These are phyloP conservation scores for Amphibalanus amphitrite DNA, from an alignment of 1,140 invertebrate genomes.

Conservation along the genomic window DNA sequence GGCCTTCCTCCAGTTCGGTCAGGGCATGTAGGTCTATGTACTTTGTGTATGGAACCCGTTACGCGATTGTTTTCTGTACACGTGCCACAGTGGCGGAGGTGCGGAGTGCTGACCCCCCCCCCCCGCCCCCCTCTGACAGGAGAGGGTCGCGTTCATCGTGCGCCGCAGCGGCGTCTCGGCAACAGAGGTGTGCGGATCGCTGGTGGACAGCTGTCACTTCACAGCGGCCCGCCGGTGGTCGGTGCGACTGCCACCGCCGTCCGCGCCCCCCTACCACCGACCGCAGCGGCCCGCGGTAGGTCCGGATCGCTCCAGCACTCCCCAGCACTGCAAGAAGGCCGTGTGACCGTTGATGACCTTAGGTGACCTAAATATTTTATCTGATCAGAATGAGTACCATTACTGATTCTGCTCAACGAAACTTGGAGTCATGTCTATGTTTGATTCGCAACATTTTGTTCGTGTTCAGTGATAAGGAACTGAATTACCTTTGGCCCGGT, in stretches of 20 bases:
- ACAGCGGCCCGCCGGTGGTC: constrained; percentile 7
- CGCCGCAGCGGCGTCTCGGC: constrained; percentile 5
- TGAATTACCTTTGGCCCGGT: no score
- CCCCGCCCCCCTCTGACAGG: neutral
- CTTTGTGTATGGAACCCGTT: no score
- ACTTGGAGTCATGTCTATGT: neutral
- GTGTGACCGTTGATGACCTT: neutral
- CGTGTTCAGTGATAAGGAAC: no score
- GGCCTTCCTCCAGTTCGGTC: no score
- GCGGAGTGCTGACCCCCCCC: no score
- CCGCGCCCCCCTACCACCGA: neutral
- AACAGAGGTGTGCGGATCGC: neutral
- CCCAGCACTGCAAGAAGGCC: neutral
- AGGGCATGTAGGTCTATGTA: no score
- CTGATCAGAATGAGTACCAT: neutral
- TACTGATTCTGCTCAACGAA: neutral
- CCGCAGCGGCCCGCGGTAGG: constrained; percentile 3
- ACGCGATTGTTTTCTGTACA: no score
- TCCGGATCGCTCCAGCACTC: no score
- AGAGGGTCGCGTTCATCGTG: constrained; percentile 6
- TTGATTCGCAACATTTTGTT: neutral
- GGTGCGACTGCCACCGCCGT: constrained; percentile 5
- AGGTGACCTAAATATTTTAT: neutral
- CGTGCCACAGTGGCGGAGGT: no score
- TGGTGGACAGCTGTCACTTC: constrained; percentile 2